phyloP scores from a whole-genome alignment of 2,888 invertebrate species.

The Acanthosepion lycidas region DNA sequence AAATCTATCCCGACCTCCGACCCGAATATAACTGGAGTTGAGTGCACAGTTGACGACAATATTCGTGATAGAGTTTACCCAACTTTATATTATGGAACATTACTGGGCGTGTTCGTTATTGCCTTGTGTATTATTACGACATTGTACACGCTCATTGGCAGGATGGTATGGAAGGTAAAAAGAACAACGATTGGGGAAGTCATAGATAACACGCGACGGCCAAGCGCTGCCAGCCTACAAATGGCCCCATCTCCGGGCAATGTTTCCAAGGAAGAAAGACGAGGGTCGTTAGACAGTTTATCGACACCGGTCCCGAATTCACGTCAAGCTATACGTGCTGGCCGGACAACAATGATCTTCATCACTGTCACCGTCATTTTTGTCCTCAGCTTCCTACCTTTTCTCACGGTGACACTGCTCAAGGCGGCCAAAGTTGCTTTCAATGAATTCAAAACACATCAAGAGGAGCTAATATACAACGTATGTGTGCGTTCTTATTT shows the following conservation, averaged over 20 bases:
- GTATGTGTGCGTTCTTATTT: slow-evolving; percentile 65
- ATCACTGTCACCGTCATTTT: slow-evolving; percentile 62
- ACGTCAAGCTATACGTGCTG: not conserved
- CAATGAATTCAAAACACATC: slow-evolving; percentile 53
- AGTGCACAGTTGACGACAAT: not conserved
- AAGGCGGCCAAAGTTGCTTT: slow-evolving; percentile 61
- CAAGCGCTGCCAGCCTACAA: not conserved
- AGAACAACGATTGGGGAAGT: not conserved
- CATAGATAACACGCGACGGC: not conserved
- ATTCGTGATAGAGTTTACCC: not conserved
- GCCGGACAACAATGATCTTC: slow-evolving; percentile 63
- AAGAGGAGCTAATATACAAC: slow-evolving; percentile 61
- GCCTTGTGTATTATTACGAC: not conserved
- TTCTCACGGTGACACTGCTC: slow-evolving; percentile 60
- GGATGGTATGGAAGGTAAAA: not conserved
- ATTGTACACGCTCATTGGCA: not conserved
- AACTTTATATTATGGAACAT: not conserved
- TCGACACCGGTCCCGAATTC: not conserved
- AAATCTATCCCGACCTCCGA: not conserved
- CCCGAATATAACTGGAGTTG: slow-evolving; percentile 37
- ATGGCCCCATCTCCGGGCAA: not conserved
- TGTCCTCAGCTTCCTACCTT: slow-evolving; percentile 63
- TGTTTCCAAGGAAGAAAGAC: not conserved
- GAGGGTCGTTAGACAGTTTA: not conserved
- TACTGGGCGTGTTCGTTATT: not conserved